Evolutionary conservation across 1,140 invertebrate genomes (phyloP), one percentile per base, ranked within the genome.

Genomic region (Diabrotica undecimpunctata): DNA sequence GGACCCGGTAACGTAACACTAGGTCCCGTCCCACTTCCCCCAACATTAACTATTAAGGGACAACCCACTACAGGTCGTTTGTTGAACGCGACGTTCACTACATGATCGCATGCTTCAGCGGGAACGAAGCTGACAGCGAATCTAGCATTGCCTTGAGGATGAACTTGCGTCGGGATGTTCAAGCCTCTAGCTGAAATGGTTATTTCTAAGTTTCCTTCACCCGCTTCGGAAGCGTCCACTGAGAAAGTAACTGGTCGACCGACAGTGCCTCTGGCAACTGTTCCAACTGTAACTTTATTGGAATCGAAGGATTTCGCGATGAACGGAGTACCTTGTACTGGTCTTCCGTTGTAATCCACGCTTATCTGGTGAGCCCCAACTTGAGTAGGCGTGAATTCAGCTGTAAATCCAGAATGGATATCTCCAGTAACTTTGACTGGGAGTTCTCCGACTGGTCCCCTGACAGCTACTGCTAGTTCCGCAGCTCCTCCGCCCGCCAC

Each of bases 201-300:
- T 50, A 99, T 98, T 83, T 99, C 97, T 55, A 99, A 82, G 80
- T 97, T 98, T 54, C 97, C 97, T 83, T 99, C 97, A 11, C 97
- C 97, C 61, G 96, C 95, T 79, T 95, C 90, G 68, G 91, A 93
- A 7, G 96, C 96, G 83, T 99, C 96, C 46, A 99, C 96, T 39
- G 90, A 92, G 75, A 98, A 94, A 75, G 96, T 93, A 10, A 95
- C 92, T 13, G 92, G 88, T 69, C 94, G 86, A 37, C 92, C 93
- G 54, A 92, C 90, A 13, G 84, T 86, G 56, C 92, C 93, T 70
- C 91, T 83, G 8, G 89, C 90, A 60, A 95, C 89, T 66, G 91
- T 87, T 52, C 90, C 92, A 55, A 99, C 94, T 70, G 90, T 85
- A 13, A 95, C 92, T 65, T 71, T 74, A 67, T 89, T 91, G n/a